Evolutionary conservation across 2,113 vertebrate genomes (phyloP).

Genomic region (Callithrix jacchus): DNA sequence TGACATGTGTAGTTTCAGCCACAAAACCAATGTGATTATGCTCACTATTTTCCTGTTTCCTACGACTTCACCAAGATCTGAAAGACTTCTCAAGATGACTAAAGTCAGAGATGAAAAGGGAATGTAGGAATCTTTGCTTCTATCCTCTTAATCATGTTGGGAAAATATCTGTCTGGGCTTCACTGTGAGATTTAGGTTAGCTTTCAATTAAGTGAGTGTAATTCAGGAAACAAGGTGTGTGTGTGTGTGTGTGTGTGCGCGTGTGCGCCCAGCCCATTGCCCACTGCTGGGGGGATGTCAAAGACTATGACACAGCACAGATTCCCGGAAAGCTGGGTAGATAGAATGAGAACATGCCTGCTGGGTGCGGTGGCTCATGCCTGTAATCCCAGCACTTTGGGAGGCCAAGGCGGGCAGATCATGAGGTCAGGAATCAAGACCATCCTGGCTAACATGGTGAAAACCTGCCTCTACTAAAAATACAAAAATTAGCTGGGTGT

Average conservation of each 20-base stretch:
- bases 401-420: too few relatives aligned
- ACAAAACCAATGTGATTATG: neutral
- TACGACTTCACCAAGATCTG: neutral
- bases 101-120: neutral
- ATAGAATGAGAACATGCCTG: rapidly evolving
- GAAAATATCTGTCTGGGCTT: neutral
- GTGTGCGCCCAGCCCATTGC: neutral
- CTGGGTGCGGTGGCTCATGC: too few relatives aligned
- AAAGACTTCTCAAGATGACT: neutral
- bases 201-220: neutral
- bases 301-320: too few relatives aligned
- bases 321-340: neutral
- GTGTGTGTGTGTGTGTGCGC: too few relatives aligned
- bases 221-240: neutral
- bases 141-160: neutral
- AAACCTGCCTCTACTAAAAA: too few relatives aligned
- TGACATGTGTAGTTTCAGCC: neutral
- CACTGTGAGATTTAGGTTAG: neutral
- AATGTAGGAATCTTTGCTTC: neutral
- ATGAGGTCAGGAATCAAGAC: too few relatives aligned
- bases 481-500: too few relatives aligned
- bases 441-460: too few relatives aligned
- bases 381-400: too few relatives aligned
- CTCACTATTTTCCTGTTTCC: neutral
- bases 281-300: neutral